Evolutionary conservation across 2,797 vertebrate genomes (phyloP).

Genomic region (Melopsittacus undulatus): DNA sequence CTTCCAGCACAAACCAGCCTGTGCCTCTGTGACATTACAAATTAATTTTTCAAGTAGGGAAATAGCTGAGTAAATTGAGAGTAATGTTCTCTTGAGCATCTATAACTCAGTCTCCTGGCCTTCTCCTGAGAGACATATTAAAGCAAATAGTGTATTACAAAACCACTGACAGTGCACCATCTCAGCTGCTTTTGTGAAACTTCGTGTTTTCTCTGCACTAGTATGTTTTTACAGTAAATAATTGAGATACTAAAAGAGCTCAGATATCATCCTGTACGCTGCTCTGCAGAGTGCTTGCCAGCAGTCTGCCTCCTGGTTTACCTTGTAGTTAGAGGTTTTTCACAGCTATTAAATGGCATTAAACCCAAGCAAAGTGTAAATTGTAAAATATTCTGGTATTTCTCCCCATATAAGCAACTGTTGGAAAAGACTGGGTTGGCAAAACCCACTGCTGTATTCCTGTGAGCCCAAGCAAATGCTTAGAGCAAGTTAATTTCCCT

Average conservation of each 20-base stretch:
- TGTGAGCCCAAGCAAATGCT: neutral
- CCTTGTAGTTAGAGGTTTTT: neutral
- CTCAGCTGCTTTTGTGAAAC: neutral
- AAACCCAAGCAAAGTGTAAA: neutral
- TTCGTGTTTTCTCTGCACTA: neutral
- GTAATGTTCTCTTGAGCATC: neutral
- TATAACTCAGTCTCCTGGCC: neutral
- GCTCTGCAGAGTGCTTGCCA: neutral
- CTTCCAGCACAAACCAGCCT: neutral
- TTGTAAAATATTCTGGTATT: neutral
- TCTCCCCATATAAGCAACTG: neutral
- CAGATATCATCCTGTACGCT: neutral
- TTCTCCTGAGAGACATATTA: neutral
- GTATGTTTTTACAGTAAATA: neutral
- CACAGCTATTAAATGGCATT: neutral
- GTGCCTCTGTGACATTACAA: neutral
- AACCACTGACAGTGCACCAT: neutral
- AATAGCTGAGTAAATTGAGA: neutral
- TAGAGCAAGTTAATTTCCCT: neutral
- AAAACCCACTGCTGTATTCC: neutral
- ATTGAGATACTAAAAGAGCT: neutral
- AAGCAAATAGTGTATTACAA: neutral
- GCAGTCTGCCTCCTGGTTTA: neutral
- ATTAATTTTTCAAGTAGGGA: neutral
- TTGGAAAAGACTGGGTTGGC: neutral